Conservation (phyloP, 2,113 vertebrate genomes). For the cat (Felis catus) region F.catus_Fca126_mat1.0 CM031418.1:35628501-35629000, state of each 20-base stretch:
- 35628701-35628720: not conserved
- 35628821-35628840: not conserved
- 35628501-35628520: not conserved
- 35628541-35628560: not conserved
- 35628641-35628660: not conserved
- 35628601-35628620: not conserved
- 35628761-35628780: constrained; percentile 19
- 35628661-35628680: not conserved
- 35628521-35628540: not conserved
- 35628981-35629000: not conserved
- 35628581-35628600: not conserved
- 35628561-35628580: not conserved
- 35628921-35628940: not conserved
- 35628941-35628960: not conserved
- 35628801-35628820: constrained; percentile 21
- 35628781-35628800: not conserved
- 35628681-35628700: not conserved
- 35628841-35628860: not conserved
- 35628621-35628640: constrained; percentile 45
- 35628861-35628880: not conserved
- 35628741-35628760: not conserved
- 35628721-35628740: not conserved
- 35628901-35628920: not conserved
- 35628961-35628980: not conserved
- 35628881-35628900: not conserved